Evolutionary conservation across 2,797 vertebrate species (phyloP), one percentile per base, ranked within the genome.

Genomic region (Argyrosomus regius): DNA sequence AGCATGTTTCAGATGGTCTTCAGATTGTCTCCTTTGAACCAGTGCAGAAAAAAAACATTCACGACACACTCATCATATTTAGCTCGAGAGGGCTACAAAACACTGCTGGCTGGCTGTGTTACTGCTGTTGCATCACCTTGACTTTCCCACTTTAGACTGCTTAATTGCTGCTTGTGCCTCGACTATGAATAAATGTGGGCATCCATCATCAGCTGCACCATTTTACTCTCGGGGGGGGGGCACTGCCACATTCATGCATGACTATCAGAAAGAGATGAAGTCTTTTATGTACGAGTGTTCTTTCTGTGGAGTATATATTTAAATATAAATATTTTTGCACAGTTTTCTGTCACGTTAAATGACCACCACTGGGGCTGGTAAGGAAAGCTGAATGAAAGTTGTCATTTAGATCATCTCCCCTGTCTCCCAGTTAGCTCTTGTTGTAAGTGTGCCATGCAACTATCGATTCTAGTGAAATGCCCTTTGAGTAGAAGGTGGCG

Each of bases 111-210:
- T 75, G 61, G 48, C 72, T 82, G 64, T 70, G 72, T 83, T 87
- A 59, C 74, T 78, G 66, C 61, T 79, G 53, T 89, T 90, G 85
- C 82, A 75, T 92, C 91, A 90, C 73, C 88, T 88, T 78, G 67
- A 85, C 70, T 84, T 80, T 62, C 63, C 81, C 45, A 53, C 72
- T 85, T 87, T 68, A 69, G 53, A 75, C 78, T 69, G 14, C 54
- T 71, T 82, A 84, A 85, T 81, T 89, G 80, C 81, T 53, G 60
- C 78, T 67, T 22, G 60, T 82, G 84, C 45, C 52, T 72, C 7
- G 80, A 83, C 82, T 83, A 0, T 77, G 60, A 85, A 81, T 78
- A 41, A 77, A 52, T 9, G 22, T 41, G 63, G 46, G 60, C 35
- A 69, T 82, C 28, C 52, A 60, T 81, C 59, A 61, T 45, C 52